phyloP scores from a whole-genome alignment of 2,113 vertebrate genomes.

The Sturnira hondurensis region DNA sequence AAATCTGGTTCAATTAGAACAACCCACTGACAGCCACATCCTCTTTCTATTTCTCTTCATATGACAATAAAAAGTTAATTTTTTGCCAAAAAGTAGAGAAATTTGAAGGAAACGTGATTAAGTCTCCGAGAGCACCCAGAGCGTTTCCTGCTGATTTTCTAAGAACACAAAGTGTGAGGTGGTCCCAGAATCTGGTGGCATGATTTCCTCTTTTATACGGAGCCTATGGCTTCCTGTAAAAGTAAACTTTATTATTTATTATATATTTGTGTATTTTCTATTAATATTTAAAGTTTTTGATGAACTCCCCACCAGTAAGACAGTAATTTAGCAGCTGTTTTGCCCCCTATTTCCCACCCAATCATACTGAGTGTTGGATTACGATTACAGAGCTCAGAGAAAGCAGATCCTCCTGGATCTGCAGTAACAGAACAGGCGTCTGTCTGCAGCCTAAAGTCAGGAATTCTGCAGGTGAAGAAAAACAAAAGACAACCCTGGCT shows the following conservation, averaged over 20 bases:
- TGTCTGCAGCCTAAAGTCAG: background rate
- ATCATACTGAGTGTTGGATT: background rate
- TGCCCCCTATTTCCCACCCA: background rate
- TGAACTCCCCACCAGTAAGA: background rate
- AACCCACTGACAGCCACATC: background rate
- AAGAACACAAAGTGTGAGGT: background rate
- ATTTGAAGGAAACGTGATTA: background rate
- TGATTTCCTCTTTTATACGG: background rate
- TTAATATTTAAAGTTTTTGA: background rate
- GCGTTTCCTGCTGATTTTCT: background rate
- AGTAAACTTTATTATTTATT: background rate
- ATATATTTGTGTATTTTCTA: background rate
- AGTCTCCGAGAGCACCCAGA: background rate
- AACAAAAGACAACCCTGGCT: background rate
- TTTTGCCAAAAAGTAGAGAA: background rate
- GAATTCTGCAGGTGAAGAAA: background rate
- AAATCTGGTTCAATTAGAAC: background rate
- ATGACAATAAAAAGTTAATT: background rate
- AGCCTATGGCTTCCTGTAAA: background rate
- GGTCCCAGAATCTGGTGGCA: background rate
- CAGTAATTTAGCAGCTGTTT: background rate
- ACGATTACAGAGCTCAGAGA: background rate
- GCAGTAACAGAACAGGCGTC: background rate
- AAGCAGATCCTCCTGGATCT: background rate
- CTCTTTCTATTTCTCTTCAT: background rate